Conservation (phyloP, 2,888 invertebrate genomes). For the Ennomos erosarius region DNA sequence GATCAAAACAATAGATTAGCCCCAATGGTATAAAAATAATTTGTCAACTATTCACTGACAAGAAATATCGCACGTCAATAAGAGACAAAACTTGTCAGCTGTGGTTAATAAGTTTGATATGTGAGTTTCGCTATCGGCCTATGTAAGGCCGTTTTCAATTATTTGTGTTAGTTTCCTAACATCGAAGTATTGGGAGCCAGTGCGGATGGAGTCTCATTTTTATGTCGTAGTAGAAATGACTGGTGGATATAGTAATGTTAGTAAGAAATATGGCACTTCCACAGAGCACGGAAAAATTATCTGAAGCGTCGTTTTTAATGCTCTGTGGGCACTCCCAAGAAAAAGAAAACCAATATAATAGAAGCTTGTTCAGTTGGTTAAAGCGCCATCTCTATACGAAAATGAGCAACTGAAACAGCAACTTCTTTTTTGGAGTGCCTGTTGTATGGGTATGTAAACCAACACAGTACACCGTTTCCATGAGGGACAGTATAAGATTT, state of each 20-base stretch:
- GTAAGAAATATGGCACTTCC: too few species aligned
- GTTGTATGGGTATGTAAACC: not conserved
- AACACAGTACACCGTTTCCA: not conserved
- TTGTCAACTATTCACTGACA: too few species aligned
- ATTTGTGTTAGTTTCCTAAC: conserved; percentile 22
- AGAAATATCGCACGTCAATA: too few species aligned
- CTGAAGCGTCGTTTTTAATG: too few species aligned
- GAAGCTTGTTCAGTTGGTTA: not conserved
- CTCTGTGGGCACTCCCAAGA: conserved; percentile 1
- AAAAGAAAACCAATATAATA: not conserved
- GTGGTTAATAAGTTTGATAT: conserved; percentile 8
- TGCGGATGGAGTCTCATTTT: not conserved
- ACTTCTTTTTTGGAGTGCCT: not conserved
- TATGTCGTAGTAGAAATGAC: conserved; percentile 15
- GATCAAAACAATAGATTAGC: too few species aligned
- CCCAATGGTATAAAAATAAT: too few species aligned
- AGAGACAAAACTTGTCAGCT: not conserved
- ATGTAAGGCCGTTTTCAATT: conserved; percentile 27
- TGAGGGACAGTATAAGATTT: too few species aligned
- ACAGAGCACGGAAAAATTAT: too few species aligned
- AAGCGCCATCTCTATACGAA: conserved; percentile 1
- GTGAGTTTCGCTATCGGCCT: conserved; percentile 36
- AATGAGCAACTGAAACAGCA: not conserved
- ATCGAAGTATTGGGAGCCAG: conserved; percentile 41
- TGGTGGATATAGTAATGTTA: not conserved